A percentile compares a stretch with the other conserved stretches of the same genome.
These are phyloP conservation scores for Nestor notabilis DNA, from an alignment of 2,113 vertebrate genomes.

Conservation along the genomic window DNA sequence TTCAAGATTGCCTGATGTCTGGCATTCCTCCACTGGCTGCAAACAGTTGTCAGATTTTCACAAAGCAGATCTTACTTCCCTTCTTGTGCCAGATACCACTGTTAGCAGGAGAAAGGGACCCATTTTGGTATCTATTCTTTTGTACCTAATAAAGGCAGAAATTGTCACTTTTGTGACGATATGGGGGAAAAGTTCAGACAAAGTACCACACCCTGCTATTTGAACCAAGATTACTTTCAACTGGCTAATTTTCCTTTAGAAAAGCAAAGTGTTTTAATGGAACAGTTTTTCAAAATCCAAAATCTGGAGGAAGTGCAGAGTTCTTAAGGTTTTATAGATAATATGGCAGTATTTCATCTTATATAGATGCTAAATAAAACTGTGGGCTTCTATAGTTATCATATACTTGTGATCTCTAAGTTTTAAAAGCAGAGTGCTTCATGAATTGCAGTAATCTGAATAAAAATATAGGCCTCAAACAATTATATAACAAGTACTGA, in stretches of 20 bases:
- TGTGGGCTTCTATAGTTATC: not conserved
- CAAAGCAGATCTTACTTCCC: not conserved
- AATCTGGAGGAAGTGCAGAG: not conserved
- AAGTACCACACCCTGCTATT: not conserved
- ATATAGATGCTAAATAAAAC: not conserved
- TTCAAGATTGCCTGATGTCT: not conserved
- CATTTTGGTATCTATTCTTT: not conserved
- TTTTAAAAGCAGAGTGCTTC: not conserved
- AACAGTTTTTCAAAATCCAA: not conserved
- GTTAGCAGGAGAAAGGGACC: not conserved
- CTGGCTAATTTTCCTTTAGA: not conserved
- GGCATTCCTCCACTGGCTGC: not conserved
- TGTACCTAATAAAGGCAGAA: slow-evolving; percentile 5
- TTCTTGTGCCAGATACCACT: not conserved
- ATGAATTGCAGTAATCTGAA: not conserved
- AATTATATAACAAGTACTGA: not conserved
- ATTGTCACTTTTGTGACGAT: not conserved
- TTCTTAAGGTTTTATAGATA: not conserved
- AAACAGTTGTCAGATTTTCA: not conserved
- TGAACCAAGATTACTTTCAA: not conserved
- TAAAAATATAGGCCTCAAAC: not conserved
- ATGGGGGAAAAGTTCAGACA: not conserved
- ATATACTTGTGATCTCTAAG: not conserved
- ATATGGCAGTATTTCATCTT: not conserved
- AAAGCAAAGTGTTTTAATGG: not conserved